Percentiles rank a stretch among this genome's conserved stretches.
Evolutionary conservation across 2,797 vertebrate species (phyloP).

Genomic region (Hapalemur alaotrensis): DNA sequence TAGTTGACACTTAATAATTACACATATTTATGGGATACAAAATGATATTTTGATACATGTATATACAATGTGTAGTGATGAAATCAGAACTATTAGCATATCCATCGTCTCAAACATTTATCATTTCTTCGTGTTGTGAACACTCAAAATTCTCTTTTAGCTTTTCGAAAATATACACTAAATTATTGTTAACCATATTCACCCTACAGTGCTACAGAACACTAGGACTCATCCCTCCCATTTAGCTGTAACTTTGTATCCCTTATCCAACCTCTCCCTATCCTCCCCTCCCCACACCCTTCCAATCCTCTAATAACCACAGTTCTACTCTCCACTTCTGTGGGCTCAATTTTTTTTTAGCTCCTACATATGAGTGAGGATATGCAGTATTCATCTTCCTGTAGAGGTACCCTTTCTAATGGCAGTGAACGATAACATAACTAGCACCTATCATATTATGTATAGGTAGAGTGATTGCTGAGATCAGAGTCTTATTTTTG

Average conservation of each 20-base stretch:
- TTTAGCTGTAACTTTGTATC: neutral
- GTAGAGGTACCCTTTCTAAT: neutral
- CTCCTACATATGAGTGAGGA: neutral
- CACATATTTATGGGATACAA: neutral
- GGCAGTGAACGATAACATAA: neutral
- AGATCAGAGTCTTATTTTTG: neutral
- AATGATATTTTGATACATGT: neutral
- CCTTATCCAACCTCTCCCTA: neutral
- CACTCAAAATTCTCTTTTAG: neutral
- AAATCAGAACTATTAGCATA: neutral
- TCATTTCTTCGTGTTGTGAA: neutral
- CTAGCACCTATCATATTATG: neutral
- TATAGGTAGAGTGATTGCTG: neutral
- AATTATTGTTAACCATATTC: neutral
- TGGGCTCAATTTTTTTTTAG: neutral
- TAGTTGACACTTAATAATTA: neutral
- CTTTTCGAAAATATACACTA: neutral
- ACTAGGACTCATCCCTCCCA: neutral
- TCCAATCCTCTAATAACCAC: neutral
- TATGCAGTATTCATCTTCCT: neutral
- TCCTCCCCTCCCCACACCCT: neutral
- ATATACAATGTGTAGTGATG: neutral
- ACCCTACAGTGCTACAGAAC: neutral
- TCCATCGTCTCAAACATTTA: neutral
- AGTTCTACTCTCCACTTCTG: neutral